These are phyloP conservation scores for Protodeltote pygarga DNA, from an alignment of 2,888 invertebrate species.

Conservation along the genomic window DNA sequence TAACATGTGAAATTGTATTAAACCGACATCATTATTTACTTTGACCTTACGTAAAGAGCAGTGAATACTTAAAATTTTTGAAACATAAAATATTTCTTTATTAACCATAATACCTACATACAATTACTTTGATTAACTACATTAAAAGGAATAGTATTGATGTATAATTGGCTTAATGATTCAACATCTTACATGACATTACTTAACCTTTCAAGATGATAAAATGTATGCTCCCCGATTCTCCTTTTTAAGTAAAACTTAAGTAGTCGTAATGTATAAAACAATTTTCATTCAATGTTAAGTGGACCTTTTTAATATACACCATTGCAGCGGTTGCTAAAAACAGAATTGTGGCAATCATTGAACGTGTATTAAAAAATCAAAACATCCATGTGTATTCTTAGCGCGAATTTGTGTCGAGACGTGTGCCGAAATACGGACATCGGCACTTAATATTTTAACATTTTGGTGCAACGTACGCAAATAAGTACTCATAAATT, in stretches of 20 bases:
- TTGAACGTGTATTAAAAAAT: slow-evolving; percentile 31
- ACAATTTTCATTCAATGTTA: slow-evolving; percentile 29
- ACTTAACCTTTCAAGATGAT: slow-evolving; percentile 37
- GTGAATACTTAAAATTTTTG: slow-evolving; percentile 6
- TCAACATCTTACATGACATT: slow-evolving; percentile 21
- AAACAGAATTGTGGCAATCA: slow-evolving; percentile 30
- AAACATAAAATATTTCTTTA: slow-evolving; percentile 14
- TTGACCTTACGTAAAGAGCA: slow-evolving; percentile 27
- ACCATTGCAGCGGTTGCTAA: slow-evolving; percentile 5
- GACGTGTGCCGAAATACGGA: slow-evolving; percentile 38
- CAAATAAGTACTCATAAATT: slow-evolving; percentile 25
- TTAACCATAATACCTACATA: slow-evolving; percentile 8
- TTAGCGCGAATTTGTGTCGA: slow-evolving; percentile 47
- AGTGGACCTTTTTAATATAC: slow-evolving; percentile 20
- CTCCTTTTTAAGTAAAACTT: slow-evolving; percentile 34
- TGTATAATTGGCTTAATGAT: slow-evolving; percentile 27
- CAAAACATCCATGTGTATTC: slow-evolving; percentile 38
- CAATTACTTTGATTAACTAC: slow-evolving; percentile 28
- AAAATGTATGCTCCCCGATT: slow-evolving; percentile 32
- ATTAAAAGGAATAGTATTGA: slow-evolving; percentile 21
- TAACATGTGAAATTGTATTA: slow-evolving; percentile 10
- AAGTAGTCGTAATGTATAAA: slow-evolving; percentile 26
- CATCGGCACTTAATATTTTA: slow-evolving; percentile 35
- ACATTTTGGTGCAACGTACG: slow-evolving; percentile 32
- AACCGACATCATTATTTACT: slow-evolving; percentile 15